Base-by-base conservation (phyloP, 1,140 invertebrate genomes). In the Drosophila albomicans region DNA sequence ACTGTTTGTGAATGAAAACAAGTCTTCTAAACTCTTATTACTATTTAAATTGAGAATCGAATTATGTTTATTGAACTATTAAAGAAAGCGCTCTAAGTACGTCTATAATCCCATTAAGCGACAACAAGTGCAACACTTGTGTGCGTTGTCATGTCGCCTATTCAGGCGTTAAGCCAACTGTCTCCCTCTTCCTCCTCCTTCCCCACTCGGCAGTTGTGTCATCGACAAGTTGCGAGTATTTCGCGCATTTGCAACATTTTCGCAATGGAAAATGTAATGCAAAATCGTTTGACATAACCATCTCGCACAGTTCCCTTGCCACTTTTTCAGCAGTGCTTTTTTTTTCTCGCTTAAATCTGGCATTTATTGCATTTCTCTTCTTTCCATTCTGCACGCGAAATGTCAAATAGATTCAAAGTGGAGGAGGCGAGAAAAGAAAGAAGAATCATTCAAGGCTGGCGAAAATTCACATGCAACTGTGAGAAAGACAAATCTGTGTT, bases 331-430 rank as follows among this genome's bases (percentile, higher is more conserved):
- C 41, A 32, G 20, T 3, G 2, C 15, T 20, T 20, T 20, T 20
- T 20, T 20, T 69, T 52, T 10, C 28, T 51, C 35, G 20, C 54
- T 64, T 52, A 51, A 48, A 43, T 88, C 67, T 88, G 84, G 81
- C 84, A 71, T 89, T 88, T 89, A 88, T 88, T 89, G 81, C 85
- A 88, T 87, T 84, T 84, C 48, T 59, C 77, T 79, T 80, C 75
- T 75, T 41, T 70, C 15, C 59, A 30, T 28, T 56, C 32, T 56
- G 30, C 58, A 62, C 59, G 62, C 41, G 54, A 75, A 79, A 61
- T 66, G 73, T 66, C 64, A 75, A 86, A 69, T 67, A 64, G 64
- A 16, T 59, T 11, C 25, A 3, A 13, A 54, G 52, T 35, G 5
- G n/a, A n/a, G 52, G 30, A 8, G 11, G 28, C 15, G 43, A 16